Conservation (phyloP, 1,140 invertebrate genomes). For the Brachionus paranguensis region DNA sequence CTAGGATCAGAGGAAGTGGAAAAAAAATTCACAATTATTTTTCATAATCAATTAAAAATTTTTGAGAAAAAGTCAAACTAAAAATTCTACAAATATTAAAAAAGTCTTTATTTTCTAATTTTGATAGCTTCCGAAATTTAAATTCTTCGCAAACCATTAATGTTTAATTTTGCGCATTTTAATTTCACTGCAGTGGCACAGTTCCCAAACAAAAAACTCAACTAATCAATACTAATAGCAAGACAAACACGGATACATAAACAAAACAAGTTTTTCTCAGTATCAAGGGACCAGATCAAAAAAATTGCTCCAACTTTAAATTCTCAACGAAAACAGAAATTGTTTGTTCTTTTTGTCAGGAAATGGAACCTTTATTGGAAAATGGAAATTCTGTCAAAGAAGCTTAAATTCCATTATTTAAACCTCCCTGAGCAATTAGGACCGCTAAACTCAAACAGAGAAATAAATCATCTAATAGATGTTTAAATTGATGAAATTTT, state of each 20-base stretch:
- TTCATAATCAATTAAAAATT: neutral
- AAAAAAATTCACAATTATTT: slow-evolving; percentile 6
- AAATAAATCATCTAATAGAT: neutral
- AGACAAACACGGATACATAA: neutral
- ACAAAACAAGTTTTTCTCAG: neutral
- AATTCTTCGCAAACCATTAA: neutral
- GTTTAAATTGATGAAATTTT: neutral
- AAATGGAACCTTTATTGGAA: neutral
- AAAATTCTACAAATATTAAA: neutral
- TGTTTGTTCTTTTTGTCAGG: neutral
- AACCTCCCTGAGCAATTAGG: neutral
- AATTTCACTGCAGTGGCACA: neutral
- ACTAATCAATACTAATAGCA: neutral
- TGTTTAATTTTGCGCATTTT: neutral
- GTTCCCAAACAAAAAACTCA: neutral
- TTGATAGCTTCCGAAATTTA: neutral
- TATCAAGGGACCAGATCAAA: neutral
- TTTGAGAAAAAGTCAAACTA: neutral
- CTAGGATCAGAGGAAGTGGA: neutral
- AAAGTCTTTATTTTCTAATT: neutral
- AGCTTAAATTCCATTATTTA: neutral
- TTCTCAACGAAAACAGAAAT: neutral
- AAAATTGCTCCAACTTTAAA: neutral
- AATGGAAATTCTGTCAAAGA: neutral
- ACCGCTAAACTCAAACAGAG: neutral